Percentiles rank a stretch among this genome's conserved stretches.
Conservation (phyloP, 1,140 invertebrate species). For the Drosophila auraria region DNA sequence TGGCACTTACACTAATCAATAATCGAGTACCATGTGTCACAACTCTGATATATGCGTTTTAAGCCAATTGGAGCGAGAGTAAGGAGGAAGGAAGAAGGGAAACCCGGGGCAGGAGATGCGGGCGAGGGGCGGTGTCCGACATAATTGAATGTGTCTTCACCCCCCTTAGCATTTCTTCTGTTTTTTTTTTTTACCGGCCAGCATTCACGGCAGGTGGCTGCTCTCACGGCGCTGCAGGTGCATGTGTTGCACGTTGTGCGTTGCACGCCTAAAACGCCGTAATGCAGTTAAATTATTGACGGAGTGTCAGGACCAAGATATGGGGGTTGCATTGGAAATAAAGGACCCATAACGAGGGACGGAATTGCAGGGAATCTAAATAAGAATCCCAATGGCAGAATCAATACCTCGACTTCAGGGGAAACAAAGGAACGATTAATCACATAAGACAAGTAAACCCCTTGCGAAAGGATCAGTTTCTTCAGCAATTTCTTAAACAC, state of each 20-base stretch:
- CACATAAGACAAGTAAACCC: neutral
- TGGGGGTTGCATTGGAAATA: constrained; percentile 20
- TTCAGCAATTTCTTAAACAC: neutral
- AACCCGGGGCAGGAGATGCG: constrained; percentile 4
- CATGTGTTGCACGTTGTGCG: constrained; percentile 24
- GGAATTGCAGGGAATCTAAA: constrained; percentile 1
- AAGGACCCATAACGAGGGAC: constrained; percentile 6
- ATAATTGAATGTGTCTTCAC: constrained; percentile 47
- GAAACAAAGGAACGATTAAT: constrained; percentile 17
- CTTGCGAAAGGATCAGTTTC: neutral
- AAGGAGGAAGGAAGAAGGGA: neutral
- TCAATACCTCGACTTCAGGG: neutral
- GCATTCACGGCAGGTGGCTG: constrained; percentile 52
- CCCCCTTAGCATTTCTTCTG: constrained; percentile 26
- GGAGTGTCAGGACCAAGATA: constrained; percentile 36
- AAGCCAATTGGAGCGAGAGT: constrained; percentile 54
- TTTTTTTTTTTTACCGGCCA: constrained; percentile 1
- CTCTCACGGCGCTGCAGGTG: constrained; percentile 56
- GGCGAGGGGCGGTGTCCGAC: constrained; percentile 15
- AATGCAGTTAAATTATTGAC: constrained; percentile 62
- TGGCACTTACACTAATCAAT: constrained; percentile 77
- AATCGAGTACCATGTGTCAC: constrained; percentile 47
- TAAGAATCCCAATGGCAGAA: neutral
- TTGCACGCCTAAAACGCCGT: constrained; percentile 19
- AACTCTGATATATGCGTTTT: constrained; percentile 53